Base-by-base conservation (phyloP, 2,888 invertebrate species). In the Neria commutata region DNA sequence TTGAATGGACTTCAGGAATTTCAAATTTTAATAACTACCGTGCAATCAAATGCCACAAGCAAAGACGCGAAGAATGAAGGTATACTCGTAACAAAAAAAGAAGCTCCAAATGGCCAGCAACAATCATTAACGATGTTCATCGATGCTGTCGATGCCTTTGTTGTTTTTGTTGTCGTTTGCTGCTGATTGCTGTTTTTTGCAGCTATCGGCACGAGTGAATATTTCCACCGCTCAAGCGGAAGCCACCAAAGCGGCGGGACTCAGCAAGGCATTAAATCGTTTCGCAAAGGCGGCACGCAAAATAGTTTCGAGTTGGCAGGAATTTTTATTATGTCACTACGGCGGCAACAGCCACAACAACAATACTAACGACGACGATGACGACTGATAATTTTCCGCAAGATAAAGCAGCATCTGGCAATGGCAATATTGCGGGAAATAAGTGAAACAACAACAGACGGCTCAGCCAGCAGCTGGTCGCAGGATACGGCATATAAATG, bases 301-400 rank as follows among this genome's bases (percentile, higher is more conserved):
- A 72, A 75, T 72, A 72, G 72, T 75, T 72, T 74, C 72, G 74
- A 74, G 69, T 72, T 71, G 60, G 57, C 60, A 29, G 71, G 75
- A 75, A 75, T 72, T 73, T 69, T 75, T 75, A 75, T 75, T 74
- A 72, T 62, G 21, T 42, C 42, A 42, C 42, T 19, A 3, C 63
- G 46, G 49, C 24, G 17, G 24, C 25, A 37, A 37, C 57, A 37
- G 34, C 62, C 2, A 23, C 29, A 51, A 50, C 23, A 14, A 34
- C 34, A 50, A 19, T 23, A 34, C 25, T 21, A 45, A 42, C 14
- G 26, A 50, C 34, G 33, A 50, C 29, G 29, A 17, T n/a, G n/a
- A n/a, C 29, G 29, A 19, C 17, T 19, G 4, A 42, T 42, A 19
- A 42, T 42, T 42, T 19, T 42, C 42, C 19, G 14, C 6, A 6